Base-by-base conservation (phyloP, 2,888 invertebrate genomes). In the Diadromus collaris region DNA sequence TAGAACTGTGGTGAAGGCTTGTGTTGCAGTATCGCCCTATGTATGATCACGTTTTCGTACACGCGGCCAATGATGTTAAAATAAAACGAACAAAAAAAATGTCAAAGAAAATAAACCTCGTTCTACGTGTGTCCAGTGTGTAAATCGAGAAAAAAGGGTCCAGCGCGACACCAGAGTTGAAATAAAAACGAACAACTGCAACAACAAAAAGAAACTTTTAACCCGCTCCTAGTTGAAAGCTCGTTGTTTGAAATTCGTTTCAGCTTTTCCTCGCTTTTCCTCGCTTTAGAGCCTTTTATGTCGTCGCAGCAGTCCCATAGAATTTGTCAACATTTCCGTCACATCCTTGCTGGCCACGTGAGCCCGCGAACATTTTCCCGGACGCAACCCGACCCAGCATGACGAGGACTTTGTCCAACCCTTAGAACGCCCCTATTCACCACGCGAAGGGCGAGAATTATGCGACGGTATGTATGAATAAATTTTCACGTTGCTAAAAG, bases 381-480 rank as follows among this genome's bases (percentile, higher is more conserved):
- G 69, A 41, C 38, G 38, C 38, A 41, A 41, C 38, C 38, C 38
- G 38, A 41, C 3, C 16, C 38, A 16, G 38, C 16, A 10, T 10
- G 27, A 38, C 54, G 29, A 29, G 68, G 27, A 69, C 71, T 69
- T 78, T 71, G 38, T 38, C 41, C 77, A 34, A 71, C 41, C 60
- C 67, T 67, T 21, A 21, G 13, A 24, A 54, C 54, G 19, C 19
- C 41, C 46, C 46, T 46, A 44, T 44, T 16, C 60, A 29, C 21
- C 4, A 6, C 41, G 54, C 6, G 44, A 58, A 69, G 54, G 41
- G 68, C 54, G 56, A 19, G 68, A 69, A 69, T 58, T 71, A 48
- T 48, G 56, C 54, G 41, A 21, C 60, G 56, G 83, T 80, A 82
- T 83, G 82, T 81, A 84, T 84, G 84, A 85, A 84, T 84, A 85